Conservation (phyloP, 1,140 invertebrate species). For the Frieseomelitta varia region DNA sequence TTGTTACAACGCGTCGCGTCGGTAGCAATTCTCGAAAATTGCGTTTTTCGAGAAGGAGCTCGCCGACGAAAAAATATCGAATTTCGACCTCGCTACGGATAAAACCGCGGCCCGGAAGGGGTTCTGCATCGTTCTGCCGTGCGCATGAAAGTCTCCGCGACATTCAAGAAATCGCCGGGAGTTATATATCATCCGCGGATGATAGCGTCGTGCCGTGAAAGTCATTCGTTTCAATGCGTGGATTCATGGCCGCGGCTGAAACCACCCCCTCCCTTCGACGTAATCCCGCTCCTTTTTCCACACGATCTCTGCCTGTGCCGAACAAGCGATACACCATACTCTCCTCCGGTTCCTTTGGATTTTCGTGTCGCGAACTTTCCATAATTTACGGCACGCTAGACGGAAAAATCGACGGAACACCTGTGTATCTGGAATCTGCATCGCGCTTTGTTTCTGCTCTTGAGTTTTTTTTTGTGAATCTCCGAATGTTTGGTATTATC, state of each 20-base stretch:
- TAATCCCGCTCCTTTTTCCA: slow-evolving; percentile 26
- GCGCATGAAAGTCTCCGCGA: slow-evolving; percentile 62
- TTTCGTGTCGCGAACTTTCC: background rate
- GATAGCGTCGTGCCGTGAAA: slow-evolving; percentile 67
- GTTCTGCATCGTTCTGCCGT: slow-evolving; percentile 26
- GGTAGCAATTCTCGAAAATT: background rate
- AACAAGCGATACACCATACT: too few species aligned
- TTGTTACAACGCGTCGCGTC: background rate
- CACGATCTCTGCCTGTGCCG: background rate
- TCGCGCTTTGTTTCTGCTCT: background rate
- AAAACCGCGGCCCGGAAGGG: background rate
- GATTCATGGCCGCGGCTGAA: slow-evolving; percentile 66
- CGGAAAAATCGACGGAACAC: background rate
- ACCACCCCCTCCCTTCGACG: slow-evolving; percentile 32
- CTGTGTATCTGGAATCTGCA: too few species aligned
- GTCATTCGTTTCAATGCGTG: slow-evolving; percentile 70
- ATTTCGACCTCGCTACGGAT: slow-evolving; percentile 12
- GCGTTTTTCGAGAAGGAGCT: too few species aligned
- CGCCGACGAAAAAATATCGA: slow-evolving; percentile 24
- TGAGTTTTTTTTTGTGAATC: too few species aligned
- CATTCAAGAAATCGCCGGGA: slow-evolving; percentile 62
- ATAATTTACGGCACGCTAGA: background rate
- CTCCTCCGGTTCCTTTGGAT: background rate
- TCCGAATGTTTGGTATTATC: too few species aligned
- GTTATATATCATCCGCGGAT: slow-evolving; percentile 73